These are phyloP conservation scores for Natator depressus DNA, from an alignment of 2,113 vertebrate genomes.

Conservation along the genomic window DNA sequence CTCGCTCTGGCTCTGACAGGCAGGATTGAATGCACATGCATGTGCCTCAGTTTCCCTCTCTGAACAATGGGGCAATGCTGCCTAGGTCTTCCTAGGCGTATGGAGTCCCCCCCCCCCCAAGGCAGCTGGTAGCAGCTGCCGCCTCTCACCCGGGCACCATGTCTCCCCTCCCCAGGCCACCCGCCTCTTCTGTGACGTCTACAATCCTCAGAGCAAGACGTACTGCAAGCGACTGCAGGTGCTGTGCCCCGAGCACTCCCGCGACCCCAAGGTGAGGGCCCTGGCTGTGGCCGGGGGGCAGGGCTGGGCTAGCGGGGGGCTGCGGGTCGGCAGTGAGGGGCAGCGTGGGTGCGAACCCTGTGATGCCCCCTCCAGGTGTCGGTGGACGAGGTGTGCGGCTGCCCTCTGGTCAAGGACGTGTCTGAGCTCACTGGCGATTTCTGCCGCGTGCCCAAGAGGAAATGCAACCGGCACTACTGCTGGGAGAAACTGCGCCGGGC, in stretches of 20 bases:
- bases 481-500: slow-evolving; percentile 95
- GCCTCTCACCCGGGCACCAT: not conserved
- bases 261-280: slow-evolving; percentile 89
- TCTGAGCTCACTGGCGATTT: slow-evolving; percentile 92
- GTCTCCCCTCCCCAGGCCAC: slow-evolving; percentile 82
- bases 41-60: not conserved
- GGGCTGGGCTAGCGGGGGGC: not conserved
- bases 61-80: not conserved
- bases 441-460: slow-evolving; percentile 90
- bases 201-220: slow-evolving; percentile 94
- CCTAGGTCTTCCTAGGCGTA: not conserved
- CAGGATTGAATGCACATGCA: not conserved
- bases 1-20: not conserved
- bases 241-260: slow-evolving; percentile 93
- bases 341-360: not conserved
- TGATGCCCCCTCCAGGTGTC: slow-evolving; percentile 77
- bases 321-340: not conserved
- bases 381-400: slow-evolving; percentile 91
- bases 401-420: slow-evolving; percentile 91
- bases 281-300: not conserved
- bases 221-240: slow-evolving; percentile 96
- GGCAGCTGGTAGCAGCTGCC: not conserved
- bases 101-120: not conserved
- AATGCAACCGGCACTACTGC: slow-evolving; percentile 94
- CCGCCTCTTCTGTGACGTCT: slow-evolving; percentile 93